Evolutionary conservation across 2,797 vertebrate genomes (phyloP).

Genomic region (Oceanodroma leucorhoa): DNA sequence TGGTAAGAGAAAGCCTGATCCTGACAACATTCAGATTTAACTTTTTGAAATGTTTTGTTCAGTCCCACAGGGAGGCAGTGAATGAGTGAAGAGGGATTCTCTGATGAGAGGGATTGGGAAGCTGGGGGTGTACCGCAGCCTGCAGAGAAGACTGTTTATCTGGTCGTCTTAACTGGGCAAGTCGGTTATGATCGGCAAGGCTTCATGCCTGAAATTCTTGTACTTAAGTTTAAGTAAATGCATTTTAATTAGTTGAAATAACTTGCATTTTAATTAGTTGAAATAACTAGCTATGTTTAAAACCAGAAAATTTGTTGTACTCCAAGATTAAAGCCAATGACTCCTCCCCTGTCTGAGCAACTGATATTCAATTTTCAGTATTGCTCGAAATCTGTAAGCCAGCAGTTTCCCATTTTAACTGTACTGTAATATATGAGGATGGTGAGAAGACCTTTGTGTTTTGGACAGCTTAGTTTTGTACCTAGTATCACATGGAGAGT

Average conservation of each 20-base stretch:
- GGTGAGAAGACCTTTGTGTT: not conserved
- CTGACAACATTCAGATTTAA: not conserved
- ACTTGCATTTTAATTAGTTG: not conserved
- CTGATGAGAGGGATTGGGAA: not conserved
- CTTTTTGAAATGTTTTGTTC: not conserved
- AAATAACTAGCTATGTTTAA: not conserved
- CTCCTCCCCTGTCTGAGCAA: not conserved
- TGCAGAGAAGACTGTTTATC: not conserved
- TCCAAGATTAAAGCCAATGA: not conserved
- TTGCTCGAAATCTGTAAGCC: not conserved
- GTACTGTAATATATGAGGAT: not conserved
- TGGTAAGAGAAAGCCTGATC: not conserved
- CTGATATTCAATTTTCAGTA: not conserved
- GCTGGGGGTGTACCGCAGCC: not conserved
- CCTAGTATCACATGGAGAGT: not conserved
- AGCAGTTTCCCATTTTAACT: not conserved
- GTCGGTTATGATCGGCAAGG: not conserved
- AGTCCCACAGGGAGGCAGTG: not conserved
- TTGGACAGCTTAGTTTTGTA: not conserved
- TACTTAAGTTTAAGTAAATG: not conserved
- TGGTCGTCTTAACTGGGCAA: not conserved
- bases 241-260: not conserved
- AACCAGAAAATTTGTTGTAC: not conserved
- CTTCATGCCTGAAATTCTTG: not conserved
- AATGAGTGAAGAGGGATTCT: not conserved